phyloP scores from a whole-genome alignment of 2,797 vertebrate genomes.

The Ptychobarbus kaznakovi region DNA sequence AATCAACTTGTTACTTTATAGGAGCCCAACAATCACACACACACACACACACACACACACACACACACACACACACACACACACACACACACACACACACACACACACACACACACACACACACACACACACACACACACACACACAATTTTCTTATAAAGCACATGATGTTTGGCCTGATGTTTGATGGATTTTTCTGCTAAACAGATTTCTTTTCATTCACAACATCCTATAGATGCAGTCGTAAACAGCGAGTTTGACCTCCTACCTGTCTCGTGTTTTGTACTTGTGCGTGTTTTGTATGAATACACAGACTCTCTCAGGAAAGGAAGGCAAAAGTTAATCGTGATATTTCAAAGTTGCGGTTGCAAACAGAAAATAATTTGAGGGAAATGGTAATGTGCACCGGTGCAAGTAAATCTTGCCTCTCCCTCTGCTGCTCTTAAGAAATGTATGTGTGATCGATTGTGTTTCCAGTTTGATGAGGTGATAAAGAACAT shows the following conservation, averaged over 20 bases:
- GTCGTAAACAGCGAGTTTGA: not conserved
- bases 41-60: not conserved
- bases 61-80: not conserved
- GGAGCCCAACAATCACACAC: not conserved
- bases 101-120: not conserved
- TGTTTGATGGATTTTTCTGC: not conserved
- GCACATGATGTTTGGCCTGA: not conserved
- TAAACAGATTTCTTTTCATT: not conserved
- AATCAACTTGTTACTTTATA: not conserved
- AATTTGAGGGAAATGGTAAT: slow-evolving; percentile 11
- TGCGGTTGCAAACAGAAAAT: slow-evolving; percentile 20
- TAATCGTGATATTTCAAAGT: slow-evolving; percentile 16
- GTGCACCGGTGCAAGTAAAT: not conserved
- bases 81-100: not conserved
- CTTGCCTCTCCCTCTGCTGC: not conserved
- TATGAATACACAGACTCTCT: not conserved
- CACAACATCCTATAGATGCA: not conserved
- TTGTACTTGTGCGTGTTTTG: not conserved
- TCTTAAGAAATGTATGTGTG: not conserved
- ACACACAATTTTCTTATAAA: not conserved
- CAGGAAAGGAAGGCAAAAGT: slow-evolving; percentile 24
- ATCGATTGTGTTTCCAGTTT: not conserved
- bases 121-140: not conserved
- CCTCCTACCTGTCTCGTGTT: not conserved
- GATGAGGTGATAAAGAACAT: not conserved